Conservation (phyloP, 2,113 vertebrate genomes). For the Mohoua ochrocephala region DNA sequence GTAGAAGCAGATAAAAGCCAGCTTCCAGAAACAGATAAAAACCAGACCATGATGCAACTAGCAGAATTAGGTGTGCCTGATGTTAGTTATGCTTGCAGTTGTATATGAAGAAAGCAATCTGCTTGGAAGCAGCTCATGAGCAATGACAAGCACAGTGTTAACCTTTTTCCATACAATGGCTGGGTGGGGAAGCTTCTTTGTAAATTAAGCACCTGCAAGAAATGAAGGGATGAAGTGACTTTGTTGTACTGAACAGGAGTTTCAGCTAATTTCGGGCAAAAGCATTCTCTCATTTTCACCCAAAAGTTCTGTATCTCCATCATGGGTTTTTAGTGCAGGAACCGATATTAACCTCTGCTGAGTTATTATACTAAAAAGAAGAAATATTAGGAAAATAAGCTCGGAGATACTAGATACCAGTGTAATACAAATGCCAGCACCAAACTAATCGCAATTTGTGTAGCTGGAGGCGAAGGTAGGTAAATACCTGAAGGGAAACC, state of each 20-base stretch:
- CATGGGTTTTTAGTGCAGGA: not conserved
- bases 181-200: not conserved
- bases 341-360: not conserved
- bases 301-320: not conserved
- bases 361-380: not conserved
- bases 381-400: not conserved
- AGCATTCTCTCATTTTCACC: not conserved
- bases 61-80: not conserved
- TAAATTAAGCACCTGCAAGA: not conserved
- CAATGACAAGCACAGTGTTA: not conserved
- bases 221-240: not conserved
- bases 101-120: not conserved
- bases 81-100: not conserved
- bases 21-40: not conserved
- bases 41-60: not conserved
- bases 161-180: not conserved
- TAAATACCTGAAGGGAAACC: not conserved
- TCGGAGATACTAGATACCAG: not conserved
- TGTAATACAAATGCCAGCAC: not conserved
- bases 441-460: not conserved
- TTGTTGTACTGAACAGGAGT: not conserved
- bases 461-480: not conserved
- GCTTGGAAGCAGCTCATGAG: not conserved
- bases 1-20: too few relatives aligned
- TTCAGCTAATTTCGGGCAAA: not conserved